A percentile compares a stretch with the other conserved stretches of the same genome.
Evolutionary conservation across 2,113 vertebrate species (phyloP).

Genomic region (Xyliphius kryptos): DNA sequence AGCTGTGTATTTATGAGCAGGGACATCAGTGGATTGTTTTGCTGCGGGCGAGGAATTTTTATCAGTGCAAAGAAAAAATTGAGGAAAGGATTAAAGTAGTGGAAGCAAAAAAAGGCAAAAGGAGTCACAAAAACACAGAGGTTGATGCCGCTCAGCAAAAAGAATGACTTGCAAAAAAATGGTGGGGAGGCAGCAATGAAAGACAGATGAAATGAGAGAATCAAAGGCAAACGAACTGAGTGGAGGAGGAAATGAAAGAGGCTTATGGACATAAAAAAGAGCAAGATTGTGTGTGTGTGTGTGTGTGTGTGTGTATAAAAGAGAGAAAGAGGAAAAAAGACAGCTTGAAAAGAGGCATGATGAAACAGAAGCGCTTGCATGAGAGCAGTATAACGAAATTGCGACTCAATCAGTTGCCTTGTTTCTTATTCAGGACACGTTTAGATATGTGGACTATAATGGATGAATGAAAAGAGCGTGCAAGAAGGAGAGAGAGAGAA

Average conservation of each 20-base stretch:
- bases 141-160: neutral
- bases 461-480: slow-evolving; percentile 22
- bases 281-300: slow-evolving; percentile 22
- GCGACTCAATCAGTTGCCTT: slow-evolving; percentile 43
- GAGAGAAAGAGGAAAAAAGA: slow-evolving; percentile 6
- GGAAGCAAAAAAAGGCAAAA: slow-evolving; percentile 16
- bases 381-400: slow-evolving; percentile 38
- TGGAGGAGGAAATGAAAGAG: slow-evolving; percentile 31
- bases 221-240: slow-evolving; percentile 34
- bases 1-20: slow-evolving; percentile 4
- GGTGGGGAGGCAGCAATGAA: neutral
- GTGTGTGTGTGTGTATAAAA: slow-evolving; percentile 1
- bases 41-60: slow-evolving; percentile 16
- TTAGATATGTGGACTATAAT: slow-evolving; percentile 25
- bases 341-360: slow-evolving; percentile 14
- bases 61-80: slow-evolving; percentile 13
- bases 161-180: slow-evolving; percentile 3
- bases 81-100: slow-evolving; percentile 22
- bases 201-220: slow-evolving; percentile 30
- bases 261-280: slow-evolving; percentile 22
- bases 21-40: slow-evolving; percentile 25
- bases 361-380: slow-evolving; percentile 40
- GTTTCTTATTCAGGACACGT: slow-evolving; percentile 44
- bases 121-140: slow-evolving; percentile 7
- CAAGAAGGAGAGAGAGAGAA: slow-evolving; percentile 10